Conservation (phyloP, 2,113 vertebrate species). For the Indicator indicator region DNA sequence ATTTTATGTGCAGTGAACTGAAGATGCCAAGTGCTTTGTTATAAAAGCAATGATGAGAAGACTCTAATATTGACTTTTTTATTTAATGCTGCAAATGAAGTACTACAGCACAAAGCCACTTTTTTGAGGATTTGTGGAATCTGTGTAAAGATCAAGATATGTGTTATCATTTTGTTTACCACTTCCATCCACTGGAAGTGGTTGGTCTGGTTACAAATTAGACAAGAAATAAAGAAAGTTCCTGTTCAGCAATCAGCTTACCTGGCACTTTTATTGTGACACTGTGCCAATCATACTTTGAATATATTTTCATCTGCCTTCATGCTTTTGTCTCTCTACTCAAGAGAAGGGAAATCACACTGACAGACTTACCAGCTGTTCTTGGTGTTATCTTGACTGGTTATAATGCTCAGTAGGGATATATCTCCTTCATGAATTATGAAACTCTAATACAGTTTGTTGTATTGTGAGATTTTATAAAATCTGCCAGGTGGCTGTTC, state of each 20-base stretch:
- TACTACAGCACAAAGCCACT: not conserved
- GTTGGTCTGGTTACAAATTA: not conserved
- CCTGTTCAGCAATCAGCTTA: not conserved
- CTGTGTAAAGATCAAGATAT: not conserved
- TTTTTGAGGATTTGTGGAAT: not conserved
- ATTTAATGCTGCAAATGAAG: not conserved
- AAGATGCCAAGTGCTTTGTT: not conserved
- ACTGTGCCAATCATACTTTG: not conserved
- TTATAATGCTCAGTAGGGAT: conserved; percentile 21
- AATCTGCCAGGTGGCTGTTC: conserved; percentile 28
- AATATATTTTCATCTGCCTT: conserved; percentile 24
- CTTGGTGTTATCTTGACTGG: conserved; percentile 29
- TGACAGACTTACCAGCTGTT: conserved; percentile 23
- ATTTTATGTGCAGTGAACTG: not conserved
- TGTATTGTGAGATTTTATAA: not conserved
- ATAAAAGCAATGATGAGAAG: not conserved
- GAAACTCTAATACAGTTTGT: conserved; percentile 7
- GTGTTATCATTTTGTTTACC: not conserved
- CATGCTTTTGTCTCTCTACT: not conserved
- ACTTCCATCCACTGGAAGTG: not conserved
- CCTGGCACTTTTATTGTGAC: not conserved
- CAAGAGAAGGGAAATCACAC: conserved; percentile 3
- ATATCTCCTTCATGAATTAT: conserved; percentile 46
- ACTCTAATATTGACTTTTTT: not conserved
- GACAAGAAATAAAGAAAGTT: not conserved